Percentiles rank a stretch among this genome's conserved stretches.
phyloP scores from a whole-genome alignment of 2,888 invertebrate species.

The Chirona hameri region DNA sequence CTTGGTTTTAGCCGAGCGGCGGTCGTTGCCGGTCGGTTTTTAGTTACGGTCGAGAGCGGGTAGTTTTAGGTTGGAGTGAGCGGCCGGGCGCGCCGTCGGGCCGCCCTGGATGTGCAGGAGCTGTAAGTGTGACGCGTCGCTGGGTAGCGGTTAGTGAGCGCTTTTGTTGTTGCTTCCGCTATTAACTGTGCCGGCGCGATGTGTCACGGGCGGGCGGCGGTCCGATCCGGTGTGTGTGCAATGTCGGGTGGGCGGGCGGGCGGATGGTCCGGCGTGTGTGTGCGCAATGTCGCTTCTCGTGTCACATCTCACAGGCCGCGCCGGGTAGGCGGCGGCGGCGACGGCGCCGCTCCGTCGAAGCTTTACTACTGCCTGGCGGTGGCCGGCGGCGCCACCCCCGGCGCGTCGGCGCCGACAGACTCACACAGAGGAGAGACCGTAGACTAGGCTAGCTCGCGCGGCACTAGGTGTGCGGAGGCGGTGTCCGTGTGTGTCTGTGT shows the following conservation, averaged over 20 bases:
- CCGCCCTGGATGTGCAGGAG: background rate
- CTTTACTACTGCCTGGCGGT: background rate
- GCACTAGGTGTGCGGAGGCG: background rate
- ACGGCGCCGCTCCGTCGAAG: background rate
- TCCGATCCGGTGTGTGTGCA: too few species aligned
- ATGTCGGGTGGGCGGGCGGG: too few species aligned
- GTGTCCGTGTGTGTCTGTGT: background rate
- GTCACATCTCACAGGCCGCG: background rate
- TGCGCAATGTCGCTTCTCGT: background rate
- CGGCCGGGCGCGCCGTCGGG: background rate
- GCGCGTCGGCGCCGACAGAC: background rate
- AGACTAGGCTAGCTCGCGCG: too few species aligned
- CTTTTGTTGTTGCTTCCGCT: slow-evolving; percentile 28
- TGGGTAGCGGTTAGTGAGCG: background rate
- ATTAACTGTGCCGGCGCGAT: slow-evolving; percentile 4
- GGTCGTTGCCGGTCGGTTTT: background rate
- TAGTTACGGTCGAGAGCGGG: background rate
- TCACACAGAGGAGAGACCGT: background rate
- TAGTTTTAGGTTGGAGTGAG: background rate
- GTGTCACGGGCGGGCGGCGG: background rate
- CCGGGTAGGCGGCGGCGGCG: background rate
- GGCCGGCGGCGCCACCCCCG: background rate
- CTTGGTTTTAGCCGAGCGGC: slow-evolving; percentile 1
- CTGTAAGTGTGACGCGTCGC: background rate
- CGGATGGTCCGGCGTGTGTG: background rate